Evolutionary conservation across 2,888 invertebrate genomes (phyloP).

Genomic region (Zelleria hepariella): DNA sequence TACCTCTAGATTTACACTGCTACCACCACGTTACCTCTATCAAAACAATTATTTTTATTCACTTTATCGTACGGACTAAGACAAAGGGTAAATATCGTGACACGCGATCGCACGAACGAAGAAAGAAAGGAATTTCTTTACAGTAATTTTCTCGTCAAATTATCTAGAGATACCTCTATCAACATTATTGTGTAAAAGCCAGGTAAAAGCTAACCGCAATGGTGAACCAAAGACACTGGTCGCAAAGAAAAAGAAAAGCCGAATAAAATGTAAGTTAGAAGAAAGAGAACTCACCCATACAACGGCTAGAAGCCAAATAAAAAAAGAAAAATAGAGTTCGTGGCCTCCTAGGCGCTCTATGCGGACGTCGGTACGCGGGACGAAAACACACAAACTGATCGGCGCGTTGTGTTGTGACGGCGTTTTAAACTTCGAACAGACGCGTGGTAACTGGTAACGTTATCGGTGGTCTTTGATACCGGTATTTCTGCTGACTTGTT

Average conservation of each 20-base stretch:
- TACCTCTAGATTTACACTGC: too few relatives aligned
- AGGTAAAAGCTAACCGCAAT: background rate
- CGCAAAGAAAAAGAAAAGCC: conserved; percentile 10
- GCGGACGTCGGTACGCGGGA: conserved; percentile 33
- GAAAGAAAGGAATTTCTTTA: too few relatives aligned
- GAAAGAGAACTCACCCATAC: conserved; percentile 63
- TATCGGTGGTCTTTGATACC: background rate
- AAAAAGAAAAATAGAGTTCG: conserved; percentile 62
- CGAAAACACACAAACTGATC: conserved; percentile 56
- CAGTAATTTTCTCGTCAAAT: too few relatives aligned
- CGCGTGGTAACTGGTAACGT: background rate
- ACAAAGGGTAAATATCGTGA: too few relatives aligned
- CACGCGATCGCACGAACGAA: too few relatives aligned
- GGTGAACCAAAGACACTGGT: background rate
- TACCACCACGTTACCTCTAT: too few relatives aligned
- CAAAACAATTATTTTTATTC: too few relatives aligned
- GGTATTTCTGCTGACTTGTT: too few relatives aligned
- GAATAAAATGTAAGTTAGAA: conserved; percentile 10
- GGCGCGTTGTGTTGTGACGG: conserved; percentile 18
- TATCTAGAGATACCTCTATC: background rate
- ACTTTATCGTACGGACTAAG: too few relatives aligned
- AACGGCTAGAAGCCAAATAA: conserved; percentile 74
- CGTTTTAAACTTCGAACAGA: background rate
- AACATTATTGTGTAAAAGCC: background rate
- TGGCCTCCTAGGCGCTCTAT: conserved; percentile 54